Conservation (phyloP, 2,113 vertebrate species). For the Tachysurus vachellii region DNA sequence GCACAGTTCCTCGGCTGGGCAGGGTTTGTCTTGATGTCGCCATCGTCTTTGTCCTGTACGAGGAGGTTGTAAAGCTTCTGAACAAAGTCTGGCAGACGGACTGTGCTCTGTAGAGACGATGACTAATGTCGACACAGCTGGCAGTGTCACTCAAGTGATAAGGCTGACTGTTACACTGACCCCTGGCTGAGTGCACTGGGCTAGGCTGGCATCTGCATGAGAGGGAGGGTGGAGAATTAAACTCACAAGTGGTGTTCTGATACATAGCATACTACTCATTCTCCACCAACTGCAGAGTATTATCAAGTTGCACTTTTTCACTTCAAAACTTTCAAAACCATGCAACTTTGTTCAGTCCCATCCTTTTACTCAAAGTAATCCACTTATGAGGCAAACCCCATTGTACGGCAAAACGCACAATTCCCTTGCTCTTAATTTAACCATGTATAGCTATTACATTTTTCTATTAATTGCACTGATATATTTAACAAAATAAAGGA, state of each 20-base stretch:
- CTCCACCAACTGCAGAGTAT: slow-evolving; percentile 19
- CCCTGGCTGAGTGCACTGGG: slow-evolving; percentile 30
- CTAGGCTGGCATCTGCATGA: slow-evolving; percentile 33
- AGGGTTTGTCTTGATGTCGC: slow-evolving; percentile 73
- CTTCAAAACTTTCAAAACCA: slow-evolving; percentile 56
- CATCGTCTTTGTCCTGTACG: slow-evolving; percentile 75
- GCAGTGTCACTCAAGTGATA: slow-evolving; percentile 44
- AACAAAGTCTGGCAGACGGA: slow-evolving; percentile 74
- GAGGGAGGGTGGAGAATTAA: slow-evolving; percentile 3
- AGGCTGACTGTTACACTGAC: slow-evolving; percentile 29
- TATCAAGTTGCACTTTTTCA: slow-evolving; percentile 46
- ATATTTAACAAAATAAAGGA: slow-evolving; percentile 10
- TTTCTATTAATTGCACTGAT: slow-evolving; percentile 16
- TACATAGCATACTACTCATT: slow-evolving; percentile 24
- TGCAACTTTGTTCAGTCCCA: slow-evolving; percentile 66
- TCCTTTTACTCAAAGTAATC: slow-evolving; percentile 46
- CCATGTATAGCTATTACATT: background rate
- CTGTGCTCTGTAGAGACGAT: slow-evolving; percentile 52
- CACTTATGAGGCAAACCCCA: slow-evolving; percentile 16
- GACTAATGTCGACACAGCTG: slow-evolving; percentile 41
- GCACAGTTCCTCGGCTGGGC: slow-evolving; percentile 69
- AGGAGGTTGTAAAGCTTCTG: slow-evolving; percentile 75
- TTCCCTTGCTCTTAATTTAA: slow-evolving; percentile 4
- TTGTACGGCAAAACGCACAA: background rate
- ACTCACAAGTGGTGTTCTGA: slow-evolving; percentile 20